Conservation (phyloP, 2,888 invertebrate species). For the Gasteruption jaculator region DNA sequence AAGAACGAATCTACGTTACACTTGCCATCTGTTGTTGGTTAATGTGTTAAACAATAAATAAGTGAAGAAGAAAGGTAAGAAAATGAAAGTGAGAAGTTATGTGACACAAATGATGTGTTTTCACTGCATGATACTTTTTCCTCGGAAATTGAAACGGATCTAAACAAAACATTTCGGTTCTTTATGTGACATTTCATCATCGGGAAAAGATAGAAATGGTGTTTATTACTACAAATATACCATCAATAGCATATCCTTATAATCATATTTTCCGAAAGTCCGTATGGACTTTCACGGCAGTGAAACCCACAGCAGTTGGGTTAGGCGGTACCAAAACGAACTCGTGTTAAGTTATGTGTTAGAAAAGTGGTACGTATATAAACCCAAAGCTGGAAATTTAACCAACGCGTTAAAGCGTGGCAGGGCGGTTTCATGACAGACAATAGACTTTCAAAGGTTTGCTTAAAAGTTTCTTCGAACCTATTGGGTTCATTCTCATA, state of each 20-base stretch:
- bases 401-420: constrained; percentile 30
- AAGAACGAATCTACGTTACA: too few relatives aligned
- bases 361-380: constrained; percentile 30
- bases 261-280: constrained; percentile 6
- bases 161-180: constrained; percentile 36
- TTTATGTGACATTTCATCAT: constrained; percentile 46
- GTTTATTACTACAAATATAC: too few relatives aligned
- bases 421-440: constrained; percentile 19
- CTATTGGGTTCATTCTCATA: too few relatives aligned
- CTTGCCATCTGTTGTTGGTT: too few relatives aligned
- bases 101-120: constrained; percentile 30
- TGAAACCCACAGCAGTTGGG: constrained; percentile 25
- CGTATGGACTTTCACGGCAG: too few relatives aligned
- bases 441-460: too few relatives aligned
- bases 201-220: too few relatives aligned
- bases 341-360: constrained; percentile 33
- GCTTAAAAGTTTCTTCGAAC: too few relatives aligned
- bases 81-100: constrained; percentile 6
- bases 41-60: too few relatives aligned
- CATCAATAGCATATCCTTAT: not conserved
- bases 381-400: constrained; percentile 13
- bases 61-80: constrained; percentile 5
- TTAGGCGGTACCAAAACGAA: constrained; percentile 28
- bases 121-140: constrained; percentile 19
- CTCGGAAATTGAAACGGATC: constrained; percentile 28